Evolutionary conservation across 2,797 vertebrate genomes (phyloP).

Genomic region (Bryconaethiops microstoma): DNA sequence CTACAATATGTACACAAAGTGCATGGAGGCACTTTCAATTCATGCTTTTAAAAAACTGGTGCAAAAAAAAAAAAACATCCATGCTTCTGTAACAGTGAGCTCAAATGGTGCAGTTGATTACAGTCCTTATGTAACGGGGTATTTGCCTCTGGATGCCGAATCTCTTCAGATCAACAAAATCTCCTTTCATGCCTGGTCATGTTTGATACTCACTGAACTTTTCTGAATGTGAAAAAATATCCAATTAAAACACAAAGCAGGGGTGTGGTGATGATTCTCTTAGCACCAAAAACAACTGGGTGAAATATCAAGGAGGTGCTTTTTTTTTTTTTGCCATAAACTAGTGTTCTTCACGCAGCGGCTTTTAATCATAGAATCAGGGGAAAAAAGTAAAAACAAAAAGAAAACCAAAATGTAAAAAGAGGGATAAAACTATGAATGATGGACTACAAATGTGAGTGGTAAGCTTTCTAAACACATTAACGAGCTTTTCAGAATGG

Average conservation of each 20-base stretch:
- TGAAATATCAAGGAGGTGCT: conserved; percentile 33
- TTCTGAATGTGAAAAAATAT: conserved; percentile 19
- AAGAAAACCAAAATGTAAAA: not conserved
- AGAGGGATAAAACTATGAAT: not conserved
- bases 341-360: conserved; percentile 8
- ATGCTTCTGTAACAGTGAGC: conserved; percentile 80
- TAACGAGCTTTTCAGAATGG: not conserved
- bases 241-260: conserved; percentile 19
- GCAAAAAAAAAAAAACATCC: conserved; percentile 76
- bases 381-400: not conserved
- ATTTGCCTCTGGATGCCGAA: not conserved
- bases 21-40: conserved; percentile 90
- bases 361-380: not conserved
- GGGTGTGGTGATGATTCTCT: conserved; percentile 31
- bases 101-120: conserved; percentile 72
- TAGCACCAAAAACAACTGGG: conserved; percentile 18
- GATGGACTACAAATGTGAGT: not conserved
- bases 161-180: conserved; percentile 5
- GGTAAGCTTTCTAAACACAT: conserved; percentile 59
- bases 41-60: conserved; percentile 86
- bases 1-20: conserved; percentile 93
- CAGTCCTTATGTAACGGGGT: conserved; percentile 17
- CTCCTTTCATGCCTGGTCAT: conserved; percentile 18
- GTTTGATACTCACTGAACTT: not conserved
- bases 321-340: not conserved